Percentiles rank a stretch among this genome's conserved stretches.
Conservation (phyloP, 2,888 invertebrate species). For the Ectemnius lituratus region DNA sequence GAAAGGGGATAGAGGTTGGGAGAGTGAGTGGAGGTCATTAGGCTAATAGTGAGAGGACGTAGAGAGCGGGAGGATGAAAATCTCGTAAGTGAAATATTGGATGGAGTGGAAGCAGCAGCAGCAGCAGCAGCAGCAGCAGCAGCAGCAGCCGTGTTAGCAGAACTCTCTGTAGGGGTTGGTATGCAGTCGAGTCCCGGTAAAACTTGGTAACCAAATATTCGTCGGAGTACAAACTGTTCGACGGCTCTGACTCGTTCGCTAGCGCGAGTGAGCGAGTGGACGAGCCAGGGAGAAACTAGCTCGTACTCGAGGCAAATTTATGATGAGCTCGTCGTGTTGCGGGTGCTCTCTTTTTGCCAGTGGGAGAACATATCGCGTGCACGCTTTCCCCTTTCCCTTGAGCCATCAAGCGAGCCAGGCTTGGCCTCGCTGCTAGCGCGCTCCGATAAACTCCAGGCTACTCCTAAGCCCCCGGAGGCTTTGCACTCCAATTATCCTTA, state of each 20-base stretch:
- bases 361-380: neutral
- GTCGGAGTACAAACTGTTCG: neutral
- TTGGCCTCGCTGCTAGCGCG: neutral
- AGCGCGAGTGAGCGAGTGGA: neutral
- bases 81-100: conserved; percentile 10
- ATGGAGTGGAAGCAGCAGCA: neutral
- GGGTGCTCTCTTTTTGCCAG: neutral
- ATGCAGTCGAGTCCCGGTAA: neutral
- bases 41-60: neutral
- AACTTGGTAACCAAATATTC: conserved; percentile 10
- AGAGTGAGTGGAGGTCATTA: neutral
- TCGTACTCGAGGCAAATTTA: conserved; percentile 1
- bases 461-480: conserved; percentile 4
- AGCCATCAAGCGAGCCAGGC: no score
- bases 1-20: no score
- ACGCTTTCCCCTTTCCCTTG: no score
- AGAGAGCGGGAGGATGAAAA: conserved; percentile 17
- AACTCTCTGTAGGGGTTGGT: neutral
- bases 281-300: no score
- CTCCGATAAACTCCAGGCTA: conserved; percentile 4
- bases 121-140: no score
- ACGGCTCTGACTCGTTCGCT: neutral
- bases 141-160: no score
- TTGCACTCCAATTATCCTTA: conserved; percentile 7
- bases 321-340: conserved; percentile 1